phyloP scores from a whole-genome alignment of 2,888 invertebrate species.

The Lottia scabra region DNA sequence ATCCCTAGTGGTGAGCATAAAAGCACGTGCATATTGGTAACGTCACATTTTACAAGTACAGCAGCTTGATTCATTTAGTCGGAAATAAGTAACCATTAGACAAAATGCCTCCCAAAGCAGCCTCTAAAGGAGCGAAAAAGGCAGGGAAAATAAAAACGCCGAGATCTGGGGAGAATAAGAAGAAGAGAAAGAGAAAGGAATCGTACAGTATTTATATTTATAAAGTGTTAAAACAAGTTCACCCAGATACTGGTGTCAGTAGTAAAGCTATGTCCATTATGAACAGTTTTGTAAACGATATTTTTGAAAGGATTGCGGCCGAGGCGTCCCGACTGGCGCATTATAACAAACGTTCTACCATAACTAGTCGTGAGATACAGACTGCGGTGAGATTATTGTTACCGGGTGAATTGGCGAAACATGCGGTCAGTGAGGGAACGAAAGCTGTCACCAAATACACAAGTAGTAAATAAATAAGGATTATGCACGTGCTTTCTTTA shows the following conservation, averaged over 20 bases:
- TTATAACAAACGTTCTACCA: slow-evolving; percentile 53
- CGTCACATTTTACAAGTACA: too few species aligned
- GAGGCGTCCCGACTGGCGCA: slow-evolving; percentile 53
- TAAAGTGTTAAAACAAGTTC: slow-evolving; percentile 53
- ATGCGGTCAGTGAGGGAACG: slow-evolving; percentile 72
- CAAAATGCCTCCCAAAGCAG: slow-evolving; percentile 29
- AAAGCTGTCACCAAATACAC: slow-evolving; percentile 67
- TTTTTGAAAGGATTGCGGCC: slow-evolving; percentile 57
- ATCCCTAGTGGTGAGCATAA: too few species aligned
- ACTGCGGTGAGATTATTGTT: slow-evolving; percentile 78
- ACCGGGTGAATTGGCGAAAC: slow-evolving; percentile 81
- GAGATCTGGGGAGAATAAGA: slow-evolving; percentile 42
- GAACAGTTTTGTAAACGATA: slow-evolving; percentile 58
- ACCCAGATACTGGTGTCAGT: slow-evolving; percentile 60
- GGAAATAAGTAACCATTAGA: too few species aligned
- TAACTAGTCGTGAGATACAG: slow-evolving; percentile 79
- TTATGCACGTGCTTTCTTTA: neutral
- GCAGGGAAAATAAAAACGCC: slow-evolving; percentile 40
- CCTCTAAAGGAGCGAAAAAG: slow-evolving; percentile 43
- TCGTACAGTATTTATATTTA: slow-evolving; percentile 55
- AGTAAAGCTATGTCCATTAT: slow-evolving; percentile 50
- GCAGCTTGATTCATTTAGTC: too few species aligned
- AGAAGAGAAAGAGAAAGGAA: slow-evolving; percentile 40
- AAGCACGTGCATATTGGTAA: too few species aligned
- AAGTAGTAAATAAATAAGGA: slow-evolving; percentile 43